Conservation (phyloP, 92 coral and sea anemone genomes). For the Porites evermanni region DNA sequence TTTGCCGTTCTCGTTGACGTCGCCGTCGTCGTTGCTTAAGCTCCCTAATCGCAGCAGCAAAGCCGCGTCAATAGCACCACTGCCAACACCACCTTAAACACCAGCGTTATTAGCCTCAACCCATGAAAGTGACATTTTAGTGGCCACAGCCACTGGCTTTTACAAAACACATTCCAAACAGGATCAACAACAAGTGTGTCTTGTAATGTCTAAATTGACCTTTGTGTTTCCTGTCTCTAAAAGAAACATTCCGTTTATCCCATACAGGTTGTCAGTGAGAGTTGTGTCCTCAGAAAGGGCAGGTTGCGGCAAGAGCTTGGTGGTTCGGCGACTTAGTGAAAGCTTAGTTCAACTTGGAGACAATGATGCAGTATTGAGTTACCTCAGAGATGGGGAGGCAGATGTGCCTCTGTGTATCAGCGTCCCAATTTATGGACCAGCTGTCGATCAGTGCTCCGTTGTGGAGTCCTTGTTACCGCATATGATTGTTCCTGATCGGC, state of each 20-base stretch:
- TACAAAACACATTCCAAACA: too few species aligned
- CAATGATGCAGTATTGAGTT: slow-evolving; percentile 63
- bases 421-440: slow-evolving; percentile 83
- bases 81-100: too few species aligned
- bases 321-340: slow-evolving; percentile 64
- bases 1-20: too few species aligned
- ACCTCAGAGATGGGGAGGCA: slow-evolving; percentile 27
- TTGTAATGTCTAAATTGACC: too few species aligned
- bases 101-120: too few species aligned
- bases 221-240: too few species aligned
- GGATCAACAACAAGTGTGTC: too few species aligned
- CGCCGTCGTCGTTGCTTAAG: too few species aligned
- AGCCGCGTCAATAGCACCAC: too few species aligned
- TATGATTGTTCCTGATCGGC: slow-evolving; percentile 43
- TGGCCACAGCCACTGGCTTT: too few species aligned
- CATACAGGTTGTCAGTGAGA: slow-evolving; percentile 79
- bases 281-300: slow-evolving; percentile 79
- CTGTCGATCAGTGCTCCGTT: slow-evolving; percentile 62
- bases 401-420: slow-evolving; percentile 68
- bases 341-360: slow-evolving; percentile 53
- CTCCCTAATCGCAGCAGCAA: too few species aligned
- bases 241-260: background rate
- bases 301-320: slow-evolving; percentile 88
- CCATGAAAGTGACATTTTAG: too few species aligned
- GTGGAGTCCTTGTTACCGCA: slow-evolving; percentile 67